phyloP scores from a whole-genome alignment of 2,888 invertebrate species.

The Hyposoter didymator region DNA sequence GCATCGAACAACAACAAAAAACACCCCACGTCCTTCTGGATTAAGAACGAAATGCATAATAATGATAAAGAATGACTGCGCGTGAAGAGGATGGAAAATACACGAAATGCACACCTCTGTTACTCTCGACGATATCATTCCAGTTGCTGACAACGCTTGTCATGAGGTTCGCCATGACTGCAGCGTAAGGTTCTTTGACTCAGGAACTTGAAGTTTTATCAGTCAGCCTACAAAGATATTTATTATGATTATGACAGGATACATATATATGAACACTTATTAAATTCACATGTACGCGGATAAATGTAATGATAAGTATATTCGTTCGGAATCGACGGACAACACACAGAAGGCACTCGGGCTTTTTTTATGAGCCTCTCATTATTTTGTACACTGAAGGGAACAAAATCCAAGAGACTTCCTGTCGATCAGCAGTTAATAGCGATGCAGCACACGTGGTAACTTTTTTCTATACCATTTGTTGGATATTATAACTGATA shows the following conservation, averaged over 20 bases:
- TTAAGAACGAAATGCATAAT: background rate
- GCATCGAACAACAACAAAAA: background rate
- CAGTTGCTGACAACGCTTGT: constrained; percentile 85
- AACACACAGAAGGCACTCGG: constrained; percentile 12
- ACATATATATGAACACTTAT: background rate
- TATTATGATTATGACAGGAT: constrained; percentile 5
- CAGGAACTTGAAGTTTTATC: constrained; percentile 50
- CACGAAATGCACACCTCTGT: constrained; percentile 83
- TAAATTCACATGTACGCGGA: background rate
- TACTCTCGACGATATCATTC: constrained; percentile 85
- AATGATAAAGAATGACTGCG: background rate
- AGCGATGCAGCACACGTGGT: background rate
- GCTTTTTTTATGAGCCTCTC: background rate
- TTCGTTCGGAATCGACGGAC: background rate
- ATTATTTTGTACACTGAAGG: background rate
- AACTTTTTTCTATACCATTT: background rate
- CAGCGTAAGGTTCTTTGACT: constrained; percentile 56
- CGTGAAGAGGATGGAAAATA: background rate
- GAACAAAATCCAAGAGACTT: background rate
- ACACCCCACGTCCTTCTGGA: background rate
- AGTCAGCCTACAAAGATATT: constrained; percentile 54
- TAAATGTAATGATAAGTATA: background rate
- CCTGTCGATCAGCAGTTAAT: background rate
- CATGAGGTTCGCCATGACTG: constrained; percentile 85
- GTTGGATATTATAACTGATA: no score